Evolutionary conservation across 2,113 vertebrate species (phyloP).

Genomic region (Silurus asotus): DNA sequence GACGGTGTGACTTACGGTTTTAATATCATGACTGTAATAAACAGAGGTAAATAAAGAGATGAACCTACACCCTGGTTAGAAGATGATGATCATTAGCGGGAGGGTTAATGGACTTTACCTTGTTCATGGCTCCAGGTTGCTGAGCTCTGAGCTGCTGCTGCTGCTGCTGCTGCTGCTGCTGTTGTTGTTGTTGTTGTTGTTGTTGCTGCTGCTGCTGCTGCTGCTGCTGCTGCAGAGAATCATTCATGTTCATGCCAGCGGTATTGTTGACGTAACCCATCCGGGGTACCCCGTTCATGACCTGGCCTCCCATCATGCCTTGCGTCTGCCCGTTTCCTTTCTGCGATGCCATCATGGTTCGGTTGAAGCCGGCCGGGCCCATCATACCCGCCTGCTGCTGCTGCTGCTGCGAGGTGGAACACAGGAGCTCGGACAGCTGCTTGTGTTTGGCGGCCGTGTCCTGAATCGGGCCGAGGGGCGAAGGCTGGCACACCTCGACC

Average conservation of each 20-base stretch:
- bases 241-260: constrained; percentile 72
- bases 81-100: background rate
- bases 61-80: background rate
- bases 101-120: constrained; percentile 66
- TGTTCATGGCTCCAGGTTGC: constrained; percentile 84
- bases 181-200: constrained; percentile 74
- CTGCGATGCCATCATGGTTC: constrained; percentile 71
- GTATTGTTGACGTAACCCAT: constrained; percentile 83
- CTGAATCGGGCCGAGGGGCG: constrained; percentile 75
- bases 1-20: too few relatives aligned
- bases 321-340: constrained; percentile 72
- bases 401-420: constrained; percentile 68
- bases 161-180: constrained; percentile 82
- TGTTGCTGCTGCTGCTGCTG: constrained; percentile 79
- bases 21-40: background rate
- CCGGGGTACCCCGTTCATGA: constrained; percentile 93
- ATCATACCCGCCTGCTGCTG: constrained; percentile 80
- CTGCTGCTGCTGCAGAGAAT: constrained; percentile 83
- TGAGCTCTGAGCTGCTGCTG: constrained; percentile 78
- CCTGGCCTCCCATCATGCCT: constrained; percentile 78
- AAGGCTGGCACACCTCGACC: constrained; percentile 85
- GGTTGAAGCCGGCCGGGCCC: constrained; percentile 73
- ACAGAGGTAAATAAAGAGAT: background rate
- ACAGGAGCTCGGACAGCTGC: constrained; percentile 92
- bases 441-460: constrained; percentile 98